A percentile compares a stretch with the other conserved stretches of the same genome.
Evolutionary conservation across 53 echinoderm and acorn worm species (phyloP).

Genomic region (Paracentrotus lividus): DNA sequence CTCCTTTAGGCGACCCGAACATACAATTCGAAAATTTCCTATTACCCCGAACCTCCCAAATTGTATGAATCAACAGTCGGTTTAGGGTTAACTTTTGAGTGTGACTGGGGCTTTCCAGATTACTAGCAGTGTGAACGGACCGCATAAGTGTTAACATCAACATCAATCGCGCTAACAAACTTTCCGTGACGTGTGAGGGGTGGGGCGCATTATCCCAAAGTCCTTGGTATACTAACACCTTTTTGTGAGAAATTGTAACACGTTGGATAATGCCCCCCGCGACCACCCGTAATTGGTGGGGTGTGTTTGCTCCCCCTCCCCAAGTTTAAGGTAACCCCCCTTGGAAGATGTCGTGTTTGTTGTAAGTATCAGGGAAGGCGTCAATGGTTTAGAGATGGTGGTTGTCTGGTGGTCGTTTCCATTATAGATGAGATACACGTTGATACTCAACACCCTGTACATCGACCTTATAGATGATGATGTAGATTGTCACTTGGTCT

Average conservation of each 20-base stretch:
- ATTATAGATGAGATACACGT: neutral
- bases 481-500: too few species aligned
- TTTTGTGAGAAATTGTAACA: constrained; percentile 43
- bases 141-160: constrained; percentile 18
- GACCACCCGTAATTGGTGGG: constrained; percentile 42
- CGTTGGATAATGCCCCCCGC: constrained; percentile 45
- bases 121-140: neutral
- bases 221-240: constrained; percentile 16
- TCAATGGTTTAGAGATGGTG: neutral
- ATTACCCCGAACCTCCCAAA: too few species aligned
- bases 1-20: too few species aligned
- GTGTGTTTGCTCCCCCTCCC: constrained; percentile 23
- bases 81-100: too few species aligned
- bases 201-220: constrained; percentile 32
- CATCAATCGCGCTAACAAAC: constrained; percentile 24
- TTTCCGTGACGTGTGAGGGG: constrained; percentile 27
- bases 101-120: too few species aligned
- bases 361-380: constrained; percentile 18
- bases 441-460: neutral
- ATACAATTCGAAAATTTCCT: too few species aligned
- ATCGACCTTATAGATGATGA: too few species aligned
- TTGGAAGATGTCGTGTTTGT: constrained; percentile 26
- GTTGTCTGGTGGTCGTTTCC: neutral
- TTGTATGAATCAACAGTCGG: too few species aligned
- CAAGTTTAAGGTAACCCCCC: constrained; percentile 34